phyloP scores from a whole-genome alignment of 2,113 vertebrate genomes.

The Ursus arctos region DNA sequence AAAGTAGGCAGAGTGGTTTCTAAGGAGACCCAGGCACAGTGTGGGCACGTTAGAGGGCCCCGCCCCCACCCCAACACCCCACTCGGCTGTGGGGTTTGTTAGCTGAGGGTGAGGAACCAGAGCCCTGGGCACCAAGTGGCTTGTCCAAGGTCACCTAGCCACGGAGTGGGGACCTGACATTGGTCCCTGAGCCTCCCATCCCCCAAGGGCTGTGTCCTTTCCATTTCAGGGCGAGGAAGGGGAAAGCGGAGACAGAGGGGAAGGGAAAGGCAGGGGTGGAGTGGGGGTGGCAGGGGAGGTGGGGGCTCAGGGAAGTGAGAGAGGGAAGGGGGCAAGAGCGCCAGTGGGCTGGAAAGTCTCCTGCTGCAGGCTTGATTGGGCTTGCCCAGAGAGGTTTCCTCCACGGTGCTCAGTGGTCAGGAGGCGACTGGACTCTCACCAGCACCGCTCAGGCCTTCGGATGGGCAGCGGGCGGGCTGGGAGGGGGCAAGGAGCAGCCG shows the following conservation, averaged over 20 bases:
- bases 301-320: background rate
- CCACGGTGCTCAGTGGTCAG: accelerated
- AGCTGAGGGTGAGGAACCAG: no score
- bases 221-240: background rate
- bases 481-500: background rate
- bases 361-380: background rate
- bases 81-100: background rate
- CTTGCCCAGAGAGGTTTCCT: background rate
- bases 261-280: background rate
- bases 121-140: background rate
- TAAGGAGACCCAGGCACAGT: background rate
- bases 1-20: background rate
- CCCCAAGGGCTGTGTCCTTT: background rate
- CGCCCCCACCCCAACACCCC: background rate
- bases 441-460: background rate
- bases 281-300: accelerated
- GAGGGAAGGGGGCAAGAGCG: background rate
- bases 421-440: background rate
- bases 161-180: background rate
- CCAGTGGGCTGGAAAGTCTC: no score
- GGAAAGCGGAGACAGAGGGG: background rate
- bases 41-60: background rate
- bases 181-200: background rate
- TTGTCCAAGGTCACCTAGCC: background rate
- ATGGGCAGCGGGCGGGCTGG: background rate